phyloP scores from a whole-genome alignment of 2,113 vertebrate species.

The Psettodes erumei region DNA sequence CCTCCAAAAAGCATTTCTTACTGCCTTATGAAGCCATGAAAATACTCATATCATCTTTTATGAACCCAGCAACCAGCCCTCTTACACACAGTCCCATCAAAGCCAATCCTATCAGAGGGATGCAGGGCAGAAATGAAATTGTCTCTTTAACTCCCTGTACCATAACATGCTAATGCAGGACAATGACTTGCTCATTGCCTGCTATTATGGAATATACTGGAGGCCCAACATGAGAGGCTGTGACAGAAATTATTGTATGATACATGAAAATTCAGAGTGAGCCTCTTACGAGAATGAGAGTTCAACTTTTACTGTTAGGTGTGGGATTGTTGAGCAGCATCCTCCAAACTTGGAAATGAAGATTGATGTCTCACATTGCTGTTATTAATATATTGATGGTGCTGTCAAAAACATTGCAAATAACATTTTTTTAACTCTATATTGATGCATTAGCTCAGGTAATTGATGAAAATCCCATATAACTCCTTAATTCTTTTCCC shows the following conservation, averaged over 20 bases:
- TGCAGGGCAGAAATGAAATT: slow-evolving; percentile 70
- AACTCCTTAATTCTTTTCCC: slow-evolving; percentile 63
- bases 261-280: slow-evolving; percentile 40
- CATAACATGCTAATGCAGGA: slow-evolving; percentile 77
- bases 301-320: slow-evolving; percentile 25
- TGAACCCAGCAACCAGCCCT: slow-evolving; percentile 58
- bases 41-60: slow-evolving; percentile 67
- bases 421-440: slow-evolving; percentile 61
- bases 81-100: slow-evolving; percentile 62
- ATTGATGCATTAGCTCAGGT: slow-evolving; percentile 75
- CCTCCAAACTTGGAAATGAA: slow-evolving; percentile 67
- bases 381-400: slow-evolving; percentile 80
- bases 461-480: slow-evolving; percentile 79
- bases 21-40: slow-evolving; percentile 63
- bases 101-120: slow-evolving; percentile 64
- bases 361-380: slow-evolving; percentile 68
- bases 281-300: neutral
- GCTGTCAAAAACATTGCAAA: slow-evolving; percentile 76
- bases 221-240: slow-evolving; percentile 56
- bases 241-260: slow-evolving; percentile 59
- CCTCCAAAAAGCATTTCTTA: slow-evolving; percentile 64
- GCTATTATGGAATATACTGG: slow-evolving; percentile 62
- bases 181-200: slow-evolving; percentile 72
- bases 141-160: slow-evolving; percentile 70
- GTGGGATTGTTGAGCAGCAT: slow-evolving; percentile 25